Evolutionary conservation across 2,888 invertebrate species (phyloP).

Genomic region (Eumerus sabulonum): DNA sequence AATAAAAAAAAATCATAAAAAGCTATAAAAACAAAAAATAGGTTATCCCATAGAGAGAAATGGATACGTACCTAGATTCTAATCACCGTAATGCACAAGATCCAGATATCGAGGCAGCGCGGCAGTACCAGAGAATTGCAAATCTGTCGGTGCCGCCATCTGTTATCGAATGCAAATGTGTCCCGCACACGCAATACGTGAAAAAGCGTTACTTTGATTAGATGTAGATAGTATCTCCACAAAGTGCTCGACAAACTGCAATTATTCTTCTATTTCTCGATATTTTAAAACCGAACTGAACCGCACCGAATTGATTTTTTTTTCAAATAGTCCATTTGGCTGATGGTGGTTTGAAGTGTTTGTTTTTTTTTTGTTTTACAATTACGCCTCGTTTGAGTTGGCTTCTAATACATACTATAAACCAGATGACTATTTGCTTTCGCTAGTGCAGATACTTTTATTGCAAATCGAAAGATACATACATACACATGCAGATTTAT

Average conservation of each 20-base stretch:
- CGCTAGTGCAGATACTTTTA: slow-evolving; percentile 30
- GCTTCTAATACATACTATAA: too few species aligned
- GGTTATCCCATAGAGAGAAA: slow-evolving; percentile 1
- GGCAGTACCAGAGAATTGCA: slow-evolving; percentile 9
- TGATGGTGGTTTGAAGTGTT: background rate
- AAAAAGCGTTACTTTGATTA: too few species aligned
- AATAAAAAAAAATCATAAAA: too few species aligned
- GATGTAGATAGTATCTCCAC: too few species aligned
- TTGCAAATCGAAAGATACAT: slow-evolving; percentile 65
- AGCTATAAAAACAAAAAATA: too few species aligned
- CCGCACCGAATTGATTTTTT: background rate
- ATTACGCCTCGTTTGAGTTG: slow-evolving; percentile 31
- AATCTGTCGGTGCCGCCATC: slow-evolving; percentile 9
- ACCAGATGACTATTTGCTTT: slow-evolving; percentile 14
- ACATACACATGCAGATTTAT: slow-evolving; percentile 61
- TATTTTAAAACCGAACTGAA: too few species aligned
- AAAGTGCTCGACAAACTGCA: too few species aligned
- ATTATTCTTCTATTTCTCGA: too few species aligned
- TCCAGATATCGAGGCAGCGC: too few species aligned
- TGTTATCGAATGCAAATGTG: slow-evolving; percentile 11
- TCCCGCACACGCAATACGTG: background rate
- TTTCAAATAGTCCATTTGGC: background rate
- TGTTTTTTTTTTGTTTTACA: slow-evolving; percentile 22
- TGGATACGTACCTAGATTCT: slow-evolving; percentile 36
- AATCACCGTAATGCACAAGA: background rate